Conservation (phyloP, 2,888 invertebrate species). For the Eremobia ochroleuca region DNA sequence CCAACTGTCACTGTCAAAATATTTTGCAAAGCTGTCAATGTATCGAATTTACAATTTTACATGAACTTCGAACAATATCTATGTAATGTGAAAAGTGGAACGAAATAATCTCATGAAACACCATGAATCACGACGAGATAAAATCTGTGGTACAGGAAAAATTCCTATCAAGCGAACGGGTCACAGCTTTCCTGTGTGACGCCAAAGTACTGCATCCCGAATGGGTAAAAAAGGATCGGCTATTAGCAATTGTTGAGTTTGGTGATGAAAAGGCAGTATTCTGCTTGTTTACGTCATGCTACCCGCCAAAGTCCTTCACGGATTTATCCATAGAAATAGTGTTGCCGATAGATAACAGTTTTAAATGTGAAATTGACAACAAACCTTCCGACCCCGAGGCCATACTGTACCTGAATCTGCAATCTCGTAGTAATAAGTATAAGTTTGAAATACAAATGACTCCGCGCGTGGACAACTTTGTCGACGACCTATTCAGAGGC, state of each 20-base stretch:
- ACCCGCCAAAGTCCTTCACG: slow-evolving; percentile 93
- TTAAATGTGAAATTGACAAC: slow-evolving; percentile 94
- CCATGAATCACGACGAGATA: slow-evolving; percentile 89
- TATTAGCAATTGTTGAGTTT: slow-evolving; percentile 88
- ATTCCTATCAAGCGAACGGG: slow-evolving; percentile 87
- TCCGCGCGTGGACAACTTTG: slow-evolving; percentile 93
- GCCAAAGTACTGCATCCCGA: slow-evolving; percentile 88
- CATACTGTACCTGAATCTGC: slow-evolving; percentile 88
- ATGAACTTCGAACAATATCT: slow-evolving; percentile 57
- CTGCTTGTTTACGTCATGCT: slow-evolving; percentile 90
- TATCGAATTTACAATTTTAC: slow-evolving; percentile 67
- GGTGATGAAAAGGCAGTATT: slow-evolving; percentile 90
- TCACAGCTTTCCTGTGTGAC: slow-evolving; percentile 86
- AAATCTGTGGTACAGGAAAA: slow-evolving; percentile 88
- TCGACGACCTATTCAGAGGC: slow-evolving; percentile 93
- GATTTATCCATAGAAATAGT: slow-evolving; percentile 96
- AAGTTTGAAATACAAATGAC: slow-evolving; percentile 90
- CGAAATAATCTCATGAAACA: slow-evolving; percentile 68
- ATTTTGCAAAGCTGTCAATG: slow-evolving; percentile 67
- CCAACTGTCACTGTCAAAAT: slow-evolving; percentile 54
- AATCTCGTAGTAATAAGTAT: slow-evolving; percentile 86
- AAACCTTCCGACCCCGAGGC: slow-evolving; percentile 91
- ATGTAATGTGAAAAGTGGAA: slow-evolving; percentile 60
- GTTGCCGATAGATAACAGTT: slow-evolving; percentile 95
- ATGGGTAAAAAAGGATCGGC: slow-evolving; percentile 87